Conservation (phyloP, 2,888 invertebrate species). For the Platycnemis pennipes region DNA sequence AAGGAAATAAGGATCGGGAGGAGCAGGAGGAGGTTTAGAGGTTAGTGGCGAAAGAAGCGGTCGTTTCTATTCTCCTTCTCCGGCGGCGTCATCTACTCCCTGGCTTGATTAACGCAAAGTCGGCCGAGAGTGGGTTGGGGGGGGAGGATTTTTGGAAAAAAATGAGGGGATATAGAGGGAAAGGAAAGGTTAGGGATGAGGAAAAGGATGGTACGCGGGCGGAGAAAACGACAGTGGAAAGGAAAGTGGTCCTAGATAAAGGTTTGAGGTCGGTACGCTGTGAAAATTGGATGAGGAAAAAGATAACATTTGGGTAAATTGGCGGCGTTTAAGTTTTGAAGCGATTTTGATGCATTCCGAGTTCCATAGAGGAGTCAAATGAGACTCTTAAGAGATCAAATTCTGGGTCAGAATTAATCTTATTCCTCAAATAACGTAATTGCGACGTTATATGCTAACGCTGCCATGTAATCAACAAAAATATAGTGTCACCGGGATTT, state of each 20-base stretch:
- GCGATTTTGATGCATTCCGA: too few species aligned
- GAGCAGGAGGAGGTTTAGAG: background rate
- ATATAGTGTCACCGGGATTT: too few species aligned
- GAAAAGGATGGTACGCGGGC: background rate
- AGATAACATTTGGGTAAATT: background rate
- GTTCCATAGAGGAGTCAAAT: too few species aligned
- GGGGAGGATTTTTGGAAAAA: too few species aligned
- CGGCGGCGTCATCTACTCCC: constrained; percentile 27
- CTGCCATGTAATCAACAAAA: too few species aligned
- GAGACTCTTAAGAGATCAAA: too few species aligned
- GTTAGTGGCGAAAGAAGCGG: constrained; percentile 47
- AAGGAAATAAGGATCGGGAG: background rate
- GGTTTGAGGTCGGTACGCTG: background rate
- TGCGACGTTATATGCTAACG: too few species aligned
- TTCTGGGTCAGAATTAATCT: too few species aligned
- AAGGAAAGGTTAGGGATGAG: background rate
- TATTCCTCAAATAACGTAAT: too few species aligned
- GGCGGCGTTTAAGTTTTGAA: background rate
- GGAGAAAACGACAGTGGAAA: background rate
- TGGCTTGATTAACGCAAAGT: constrained; percentile 7
- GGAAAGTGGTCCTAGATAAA: background rate
- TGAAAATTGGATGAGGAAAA: background rate
- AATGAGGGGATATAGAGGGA: background rate
- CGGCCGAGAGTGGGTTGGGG: background rate
- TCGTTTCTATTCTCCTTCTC: constrained; percentile 44